A percentile compares a stretch with the other conserved stretches of the same genome.
Conservation (phyloP, 2,888 invertebrate genomes). For the Leptopilina drosophilae region DNA sequence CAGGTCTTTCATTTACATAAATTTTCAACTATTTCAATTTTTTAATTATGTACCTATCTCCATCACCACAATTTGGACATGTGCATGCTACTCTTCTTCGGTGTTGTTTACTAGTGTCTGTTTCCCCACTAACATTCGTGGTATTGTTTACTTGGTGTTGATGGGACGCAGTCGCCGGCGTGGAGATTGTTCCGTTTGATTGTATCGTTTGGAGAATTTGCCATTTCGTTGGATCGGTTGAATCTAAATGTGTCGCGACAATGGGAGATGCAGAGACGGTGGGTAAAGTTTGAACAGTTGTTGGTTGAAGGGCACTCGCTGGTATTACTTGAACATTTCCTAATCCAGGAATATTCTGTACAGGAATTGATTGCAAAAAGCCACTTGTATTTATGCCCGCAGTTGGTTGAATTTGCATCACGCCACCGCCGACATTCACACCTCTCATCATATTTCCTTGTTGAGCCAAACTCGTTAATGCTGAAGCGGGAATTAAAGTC, state of each 20-base stretch:
- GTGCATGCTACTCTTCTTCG: conserved; percentile 94
- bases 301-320: conserved; percentile 79
- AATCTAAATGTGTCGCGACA: conserved; percentile 83
- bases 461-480: conserved; percentile 75
- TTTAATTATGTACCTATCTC: conserved; percentile 80
- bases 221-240: conserved; percentile 88
- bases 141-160: conserved; percentile 70
- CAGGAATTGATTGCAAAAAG: conserved; percentile 82
- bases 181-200: conserved; percentile 69
- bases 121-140: conserved; percentile 57
- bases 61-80: conserved; percentile 97
- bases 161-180: conserved; percentile 72
- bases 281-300: conserved; percentile 75
- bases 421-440: conserved; percentile 70
- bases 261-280: conserved; percentile 63
- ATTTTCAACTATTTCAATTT: no score
- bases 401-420: conserved; percentile 78
- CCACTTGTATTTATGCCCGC: conserved; percentile 77
- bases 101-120: conserved; percentile 69
- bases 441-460: conserved; percentile 72
- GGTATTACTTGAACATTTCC: conserved; percentile 91
- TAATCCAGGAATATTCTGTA: conserved; percentile 88
- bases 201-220: conserved; percentile 82
- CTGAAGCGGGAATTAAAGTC: conserved; percentile 88
- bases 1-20: no score